phyloP scores from a whole-genome alignment of 1,140 invertebrate species.

The Megalopta genalis region DNA sequence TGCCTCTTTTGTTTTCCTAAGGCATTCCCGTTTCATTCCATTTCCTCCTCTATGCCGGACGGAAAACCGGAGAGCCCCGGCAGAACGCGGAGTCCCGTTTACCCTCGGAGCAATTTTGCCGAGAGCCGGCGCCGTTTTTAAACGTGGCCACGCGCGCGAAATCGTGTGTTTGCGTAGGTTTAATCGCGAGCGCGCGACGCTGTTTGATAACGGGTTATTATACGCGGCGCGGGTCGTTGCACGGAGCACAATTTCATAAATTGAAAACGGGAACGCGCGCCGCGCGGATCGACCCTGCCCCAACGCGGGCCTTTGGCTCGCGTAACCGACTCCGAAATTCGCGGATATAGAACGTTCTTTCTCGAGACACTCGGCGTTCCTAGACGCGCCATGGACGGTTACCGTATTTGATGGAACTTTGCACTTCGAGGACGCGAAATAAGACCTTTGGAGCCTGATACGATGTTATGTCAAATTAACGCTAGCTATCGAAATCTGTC shows the following conservation, averaged over 20 bases:
- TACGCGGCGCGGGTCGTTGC: conserved; percentile 20
- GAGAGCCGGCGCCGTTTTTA: too few species aligned
- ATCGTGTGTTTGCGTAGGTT: conserved; percentile 2
- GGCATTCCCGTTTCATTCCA: not conserved
- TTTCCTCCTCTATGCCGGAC: not conserved
- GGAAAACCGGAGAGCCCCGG: not conserved
- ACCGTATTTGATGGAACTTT: too few species aligned
- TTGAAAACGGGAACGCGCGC: not conserved
- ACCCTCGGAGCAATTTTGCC: not conserved
- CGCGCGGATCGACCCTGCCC: too few species aligned
- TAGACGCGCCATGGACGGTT: too few species aligned
- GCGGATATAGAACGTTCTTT: too few species aligned
- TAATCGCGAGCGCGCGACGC: not conserved
- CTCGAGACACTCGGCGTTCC: too few species aligned
- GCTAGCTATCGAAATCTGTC: too few species aligned
- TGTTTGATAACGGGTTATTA: conserved; percentile 15
- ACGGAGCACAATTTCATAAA: conserved; percentile 14
- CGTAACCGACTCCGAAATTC: too few species aligned
- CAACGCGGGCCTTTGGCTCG: too few species aligned
- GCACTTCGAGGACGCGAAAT: too few species aligned
- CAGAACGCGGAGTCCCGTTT: not conserved
- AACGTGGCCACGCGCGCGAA: not conserved
- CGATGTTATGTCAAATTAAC: too few species aligned
- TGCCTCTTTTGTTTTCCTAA: not conserved
- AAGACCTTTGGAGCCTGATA: too few species aligned